These are phyloP conservation scores for Caenorhabditis sulstoni DNA, from an alignment of 2,888 invertebrate genomes.

Conservation along the genomic window DNA sequence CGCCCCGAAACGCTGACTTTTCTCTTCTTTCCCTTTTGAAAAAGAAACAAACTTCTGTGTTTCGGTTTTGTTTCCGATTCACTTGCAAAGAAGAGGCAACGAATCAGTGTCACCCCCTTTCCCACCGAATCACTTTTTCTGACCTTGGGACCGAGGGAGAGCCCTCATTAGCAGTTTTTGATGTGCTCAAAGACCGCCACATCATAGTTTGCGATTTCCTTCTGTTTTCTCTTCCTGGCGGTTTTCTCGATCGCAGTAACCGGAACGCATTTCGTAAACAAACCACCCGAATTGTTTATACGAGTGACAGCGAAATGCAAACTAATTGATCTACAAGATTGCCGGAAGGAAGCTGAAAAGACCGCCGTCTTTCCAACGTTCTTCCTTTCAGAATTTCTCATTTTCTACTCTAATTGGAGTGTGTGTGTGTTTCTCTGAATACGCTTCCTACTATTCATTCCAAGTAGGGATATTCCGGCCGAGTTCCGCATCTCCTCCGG, in stretches of 20 bases:
- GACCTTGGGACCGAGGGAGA: background rate
- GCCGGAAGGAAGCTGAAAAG: conserved; percentile 18
- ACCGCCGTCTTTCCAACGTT: conserved; percentile 7
- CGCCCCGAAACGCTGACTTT: conserved; percentile 26
- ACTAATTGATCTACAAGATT: conserved; percentile 24
- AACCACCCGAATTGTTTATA: conserved; percentile 44
- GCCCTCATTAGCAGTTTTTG: conserved; percentile 17
- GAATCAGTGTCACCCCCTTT: background rate
- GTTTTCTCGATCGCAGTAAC: background rate
- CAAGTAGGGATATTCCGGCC: background rate
- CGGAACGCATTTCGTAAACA: conserved; percentile 31
- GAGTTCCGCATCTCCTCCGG: conserved; percentile 2
- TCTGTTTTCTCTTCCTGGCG: conserved; percentile 14
- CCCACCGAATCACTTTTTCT: background rate
- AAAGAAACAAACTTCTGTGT: conserved; percentile 27
- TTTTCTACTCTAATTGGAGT: conserved; percentile 18
- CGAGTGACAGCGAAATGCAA: background rate
- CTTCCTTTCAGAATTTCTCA: conserved; percentile 22
- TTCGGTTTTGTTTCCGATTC: conserved; percentile 24
- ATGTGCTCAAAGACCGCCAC: background rate
- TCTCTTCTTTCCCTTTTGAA: conserved; percentile 15
- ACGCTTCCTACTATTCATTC: background rate
- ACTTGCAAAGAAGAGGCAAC: background rate
- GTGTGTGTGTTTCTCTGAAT: conserved; percentile 18
- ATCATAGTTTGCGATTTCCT: conserved; percentile 15